Conservation (phyloP, 2,888 invertebrate genomes). For the Andricus quercusramuli region DNA sequence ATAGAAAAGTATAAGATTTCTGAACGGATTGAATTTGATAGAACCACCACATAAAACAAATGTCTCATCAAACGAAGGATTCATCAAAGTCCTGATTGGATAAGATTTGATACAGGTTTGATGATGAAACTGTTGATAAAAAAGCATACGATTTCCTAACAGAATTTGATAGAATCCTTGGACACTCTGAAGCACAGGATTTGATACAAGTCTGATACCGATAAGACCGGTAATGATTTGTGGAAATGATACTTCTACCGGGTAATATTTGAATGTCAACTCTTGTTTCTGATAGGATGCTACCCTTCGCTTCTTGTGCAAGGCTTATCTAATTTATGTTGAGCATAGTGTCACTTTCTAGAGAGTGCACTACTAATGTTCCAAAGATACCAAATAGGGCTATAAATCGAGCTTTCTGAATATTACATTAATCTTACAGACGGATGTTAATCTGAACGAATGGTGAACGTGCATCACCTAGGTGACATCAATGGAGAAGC, state of each 20-base stretch:
- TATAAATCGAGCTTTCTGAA: constrained; percentile 32
- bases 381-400: constrained; percentile 12
- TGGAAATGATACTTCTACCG: background rate
- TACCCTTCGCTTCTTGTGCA: constrained; percentile 1
- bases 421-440: constrained; percentile 13
- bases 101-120: too few species aligned
- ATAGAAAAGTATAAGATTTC: too few species aligned
- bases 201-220: too few species aligned
- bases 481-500: constrained; percentile 23
- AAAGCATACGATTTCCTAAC: too few species aligned
- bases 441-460: constrained; percentile 28
- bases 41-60: too few species aligned
- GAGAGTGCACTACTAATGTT: constrained; percentile 28
- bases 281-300: constrained; percentile 3
- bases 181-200: too few species aligned
- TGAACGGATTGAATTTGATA: too few species aligned
- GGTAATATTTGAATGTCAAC: background rate
- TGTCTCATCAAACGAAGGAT: too few species aligned
- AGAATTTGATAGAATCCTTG: too few species aligned
- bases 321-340: constrained; percentile 40
- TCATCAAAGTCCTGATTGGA: too few species aligned
- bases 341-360: constrained; percentile 13
- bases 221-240: background rate
- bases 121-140: too few species aligned
- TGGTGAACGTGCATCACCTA: constrained; percentile 16